phyloP scores from a whole-genome alignment of 2,888 invertebrate species.

The Tenthredo amoena region DNA sequence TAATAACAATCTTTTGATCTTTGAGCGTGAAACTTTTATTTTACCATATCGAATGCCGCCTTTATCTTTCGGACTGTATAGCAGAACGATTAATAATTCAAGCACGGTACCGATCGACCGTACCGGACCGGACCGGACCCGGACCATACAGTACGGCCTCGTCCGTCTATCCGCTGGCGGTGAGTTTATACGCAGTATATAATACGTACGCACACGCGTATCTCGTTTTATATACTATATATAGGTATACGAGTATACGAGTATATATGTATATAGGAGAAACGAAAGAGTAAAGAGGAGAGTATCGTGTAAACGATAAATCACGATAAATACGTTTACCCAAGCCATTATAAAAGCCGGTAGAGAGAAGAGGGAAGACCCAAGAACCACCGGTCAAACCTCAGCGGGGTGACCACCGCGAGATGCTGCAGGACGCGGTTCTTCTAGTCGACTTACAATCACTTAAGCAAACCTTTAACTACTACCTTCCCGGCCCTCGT shows the following conservation, averaged over 20 bases:
- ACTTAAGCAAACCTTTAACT: constrained; percentile 52
- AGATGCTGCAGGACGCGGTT: constrained; percentile 36
- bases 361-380: constrained; percentile 49
- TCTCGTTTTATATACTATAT: neutral
- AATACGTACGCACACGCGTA: neutral
- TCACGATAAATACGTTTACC: constrained; percentile 76
- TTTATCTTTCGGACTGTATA: neutral
- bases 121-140: neutral
- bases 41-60: constrained; percentile 14
- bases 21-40: constrained; percentile 37
- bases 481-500: constrained; percentile 55
- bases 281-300: constrained; percentile 52
- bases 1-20: constrained; percentile 36
- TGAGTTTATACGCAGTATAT: constrained; percentile 1
- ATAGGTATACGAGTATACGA: neutral
- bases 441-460: constrained; percentile 52
- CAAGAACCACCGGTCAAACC: constrained; percentile 56
- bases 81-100: constrained; percentile 44
- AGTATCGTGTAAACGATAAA: constrained; percentile 75
- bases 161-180: constrained; percentile 11
- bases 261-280: constrained; percentile 3
- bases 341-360: constrained; percentile 71
- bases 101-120: constrained; percentile 19
- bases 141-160: neutral
- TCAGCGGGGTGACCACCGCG: constrained; percentile 48